These are phyloP conservation scores for Xestia c-nigrum DNA, from an alignment of 2,888 invertebrate species.

Conservation along the genomic window DNA sequence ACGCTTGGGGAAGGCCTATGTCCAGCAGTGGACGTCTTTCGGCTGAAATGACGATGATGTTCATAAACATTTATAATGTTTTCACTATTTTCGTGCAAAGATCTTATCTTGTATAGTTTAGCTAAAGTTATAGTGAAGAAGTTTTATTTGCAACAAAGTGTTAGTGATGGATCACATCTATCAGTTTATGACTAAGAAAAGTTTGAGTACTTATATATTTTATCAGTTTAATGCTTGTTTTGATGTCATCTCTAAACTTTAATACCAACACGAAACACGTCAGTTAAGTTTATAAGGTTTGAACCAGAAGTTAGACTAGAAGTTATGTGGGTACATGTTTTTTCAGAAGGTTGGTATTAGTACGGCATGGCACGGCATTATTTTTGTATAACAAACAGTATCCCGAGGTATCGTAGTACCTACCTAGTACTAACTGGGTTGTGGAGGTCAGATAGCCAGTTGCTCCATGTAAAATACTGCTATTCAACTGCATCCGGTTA, in stretches of 20 bases:
- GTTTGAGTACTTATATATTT: conserved; percentile 16
- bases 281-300: conserved; percentile 1
- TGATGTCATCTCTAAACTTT: conserved; percentile 22
- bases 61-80: too few relatives aligned
- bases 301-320: not conserved
- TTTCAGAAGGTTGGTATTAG: not conserved
- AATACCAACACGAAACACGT: not conserved
- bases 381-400: too few relatives aligned
- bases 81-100: conserved; percentile 6
- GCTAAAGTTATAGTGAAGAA: conserved; percentile 32
- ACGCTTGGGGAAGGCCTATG: too few relatives aligned
- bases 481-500: too few relatives aligned
- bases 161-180: conserved; percentile 46
- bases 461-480: too few relatives aligned
- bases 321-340: not conserved
- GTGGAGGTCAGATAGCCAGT: too few relatives aligned
- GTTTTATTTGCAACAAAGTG: conserved; percentile 40
- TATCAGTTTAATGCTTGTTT: conserved; percentile 28
- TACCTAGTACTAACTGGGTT: too few relatives aligned
- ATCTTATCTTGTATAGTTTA: conserved; percentile 18
- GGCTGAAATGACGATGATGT: too few relatives aligned
- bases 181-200: conserved; percentile 40
- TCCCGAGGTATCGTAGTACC: too few relatives aligned
- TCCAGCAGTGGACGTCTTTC: too few relatives aligned
- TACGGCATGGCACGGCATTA: not conserved